Percentiles rank a stretch among this genome's conserved stretches.
phyloP scores from a whole-genome alignment of 92 coral and sea anemone species.

The Plumapathes pennacea region DNA sequence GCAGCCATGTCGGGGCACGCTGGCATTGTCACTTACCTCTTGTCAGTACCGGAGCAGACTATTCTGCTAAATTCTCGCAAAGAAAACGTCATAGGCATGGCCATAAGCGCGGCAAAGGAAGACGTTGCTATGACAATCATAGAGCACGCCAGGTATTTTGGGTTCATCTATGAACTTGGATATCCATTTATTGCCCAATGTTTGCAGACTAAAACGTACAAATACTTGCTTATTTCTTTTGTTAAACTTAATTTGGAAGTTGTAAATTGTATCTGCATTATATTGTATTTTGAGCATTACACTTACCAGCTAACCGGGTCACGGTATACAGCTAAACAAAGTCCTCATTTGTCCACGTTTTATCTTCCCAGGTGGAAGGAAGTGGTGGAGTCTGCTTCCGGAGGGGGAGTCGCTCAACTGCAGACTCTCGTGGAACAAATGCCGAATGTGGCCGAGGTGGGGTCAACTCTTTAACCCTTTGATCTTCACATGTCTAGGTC shows the following conservation, averaged over 20 bases:
- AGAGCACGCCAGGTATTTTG: slow-evolving; percentile 62
- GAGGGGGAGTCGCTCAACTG: slow-evolving; percentile 70
- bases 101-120: slow-evolving; percentile 68
- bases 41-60: slow-evolving; percentile 69
- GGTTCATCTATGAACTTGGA: no score
- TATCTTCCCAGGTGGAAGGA: slow-evolving; percentile 65
- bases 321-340: no score
- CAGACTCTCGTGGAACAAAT: slow-evolving; percentile 72
- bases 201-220: no score
- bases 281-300: no score
- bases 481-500: no score
- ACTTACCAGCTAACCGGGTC: no score
- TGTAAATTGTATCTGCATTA: no score
- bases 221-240: no score
- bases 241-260: no score
- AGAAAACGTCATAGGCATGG: slow-evolving; percentile 79
- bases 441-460: slow-evolving; percentile 90
- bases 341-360: no score
- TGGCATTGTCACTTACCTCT: slow-evolving; percentile 51
- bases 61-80: slow-evolving; percentile 71
- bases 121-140: slow-evolving; percentile 79
- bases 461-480: no score
- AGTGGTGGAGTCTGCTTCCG: slow-evolving; percentile 57
- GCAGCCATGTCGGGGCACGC: slow-evolving; percentile 82
- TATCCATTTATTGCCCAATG: no score